A percentile compares a stretch with the other conserved stretches of the same genome.
Conservation (phyloP, 1,140 invertebrate species). For the Drosophila paulistorum region DNA sequence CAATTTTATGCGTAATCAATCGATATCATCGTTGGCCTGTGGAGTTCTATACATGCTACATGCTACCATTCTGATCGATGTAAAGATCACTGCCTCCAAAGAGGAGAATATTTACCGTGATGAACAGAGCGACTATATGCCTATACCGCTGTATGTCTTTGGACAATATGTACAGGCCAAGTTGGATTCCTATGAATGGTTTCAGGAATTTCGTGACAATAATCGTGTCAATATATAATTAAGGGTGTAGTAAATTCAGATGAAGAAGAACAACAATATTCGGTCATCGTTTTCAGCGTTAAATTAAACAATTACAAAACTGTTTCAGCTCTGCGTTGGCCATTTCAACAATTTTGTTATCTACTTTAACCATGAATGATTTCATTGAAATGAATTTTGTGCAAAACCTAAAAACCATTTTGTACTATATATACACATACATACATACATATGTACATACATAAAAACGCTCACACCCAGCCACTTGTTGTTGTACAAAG, state of each 20-base stretch:
- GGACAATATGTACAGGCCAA: slow-evolving; percentile 21
- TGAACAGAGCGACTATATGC: slow-evolving; percentile 13
- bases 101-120: not conserved
- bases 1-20: slow-evolving; percentile 15
- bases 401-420: slow-evolving; percentile 72
- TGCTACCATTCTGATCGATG: slow-evolving; percentile 35
- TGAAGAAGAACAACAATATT: not conserved
- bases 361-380: slow-evolving; percentile 74
- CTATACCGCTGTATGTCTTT: slow-evolving; percentile 31
- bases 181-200: slow-evolving; percentile 29
- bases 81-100: slow-evolving; percentile 20
- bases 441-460: slow-evolving; percentile 2
- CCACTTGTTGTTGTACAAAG: slow-evolving; percentile 76
- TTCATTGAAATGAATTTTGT: slow-evolving; percentile 67
- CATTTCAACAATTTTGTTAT: slow-evolving; percentile 53
- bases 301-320: slow-evolving; percentile 8
- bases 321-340: not conserved
- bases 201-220: slow-evolving; percentile 16
- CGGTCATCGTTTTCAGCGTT: not conserved
- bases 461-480: not conserved
- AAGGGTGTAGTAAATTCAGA: not conserved
- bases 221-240: slow-evolving; percentile 6
- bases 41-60: slow-evolving; percentile 45
- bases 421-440: slow-evolving; percentile 26
- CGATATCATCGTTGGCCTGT: slow-evolving; percentile 34